Conservation (phyloP, 1,140 invertebrate genomes). For the Bombus fervidus region DNA sequence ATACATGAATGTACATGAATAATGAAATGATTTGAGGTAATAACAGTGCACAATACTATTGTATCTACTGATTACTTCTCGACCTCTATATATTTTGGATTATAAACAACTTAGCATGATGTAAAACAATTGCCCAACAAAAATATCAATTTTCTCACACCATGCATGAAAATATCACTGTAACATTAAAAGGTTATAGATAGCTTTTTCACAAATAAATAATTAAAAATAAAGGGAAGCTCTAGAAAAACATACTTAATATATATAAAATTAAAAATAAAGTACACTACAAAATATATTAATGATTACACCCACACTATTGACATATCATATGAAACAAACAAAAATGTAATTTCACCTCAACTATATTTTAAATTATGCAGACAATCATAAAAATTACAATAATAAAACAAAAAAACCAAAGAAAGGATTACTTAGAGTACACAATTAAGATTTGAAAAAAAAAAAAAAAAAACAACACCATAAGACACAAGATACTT, state of each 20-base stretch:
- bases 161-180: not conserved
- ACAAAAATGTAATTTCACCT: not conserved
- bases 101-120: conserved; percentile 26
- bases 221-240: not conserved
- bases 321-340: not conserved
- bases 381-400: too few relatives aligned
- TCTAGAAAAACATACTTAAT: not conserved
- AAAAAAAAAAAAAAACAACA: not conserved
- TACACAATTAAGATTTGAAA: not conserved
- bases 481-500: too few relatives aligned
- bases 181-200: not conserved
- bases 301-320: not conserved
- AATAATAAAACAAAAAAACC: not conserved
- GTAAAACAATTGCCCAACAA: conserved; percentile 55
- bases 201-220: not conserved
- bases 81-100: not conserved
- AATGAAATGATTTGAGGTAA: not conserved
- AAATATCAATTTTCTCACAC: conserved; percentile 58
- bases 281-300: not conserved
- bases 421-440: not conserved
- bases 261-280: not conserved
- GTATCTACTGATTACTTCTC: conserved; percentile 38
- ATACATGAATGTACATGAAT: not conserved
- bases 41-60: conserved; percentile 35
- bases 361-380: too few relatives aligned